Base-by-base conservation (phyloP, 1,140 invertebrate species). In the Anastrepha obliqua region DNA sequence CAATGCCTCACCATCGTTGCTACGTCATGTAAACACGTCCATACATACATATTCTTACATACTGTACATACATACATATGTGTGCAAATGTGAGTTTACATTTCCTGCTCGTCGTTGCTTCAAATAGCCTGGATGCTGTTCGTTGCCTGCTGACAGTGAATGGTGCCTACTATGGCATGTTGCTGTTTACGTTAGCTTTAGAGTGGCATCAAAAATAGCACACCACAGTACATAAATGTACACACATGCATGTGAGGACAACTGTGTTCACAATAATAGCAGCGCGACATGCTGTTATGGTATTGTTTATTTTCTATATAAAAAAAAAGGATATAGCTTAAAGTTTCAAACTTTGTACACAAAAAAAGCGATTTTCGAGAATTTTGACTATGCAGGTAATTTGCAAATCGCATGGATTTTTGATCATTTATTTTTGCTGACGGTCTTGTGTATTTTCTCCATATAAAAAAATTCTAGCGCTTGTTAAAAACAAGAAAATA, bases 191-290 rank as follows among this genome's bases (percentile, higher is more conserved):
- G 20, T 81, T 81, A 47, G 20, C 74, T 81, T 81, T 47, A 81
- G 74, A 81, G 74, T 58, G 47, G 42, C 51, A 47, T 51, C 20
- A 81, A 81, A 81, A 81, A 81, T 81, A 81, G 85, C 58, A 86
- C 58, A 39, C 8, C 85, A 39, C 7, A 42, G 42, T 42, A 44
- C 55, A 58, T n/a, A 64, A 86, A 86, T 62, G 42, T 17, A 55
- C 58, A 44, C 11, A 62, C 29, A 62, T 62, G 42, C 6, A 47
- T 11, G 3, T 7, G 29, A 29, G 29, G 29, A 29, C 29, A 29
- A 29, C 29, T 29, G 29, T 29, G 29, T 29, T 29, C 29, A 29
- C 29, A 29, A 29, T 29, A 29, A 29, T 29, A 29, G 29, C 29
- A 29, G 29, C 29, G 29, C 29, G 29, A 29, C 29, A 29, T 29